Evolutionary conservation across 2,113 vertebrate genomes (phyloP).

Genomic region (Sinocyclocheilus anshuiensis): DNA sequence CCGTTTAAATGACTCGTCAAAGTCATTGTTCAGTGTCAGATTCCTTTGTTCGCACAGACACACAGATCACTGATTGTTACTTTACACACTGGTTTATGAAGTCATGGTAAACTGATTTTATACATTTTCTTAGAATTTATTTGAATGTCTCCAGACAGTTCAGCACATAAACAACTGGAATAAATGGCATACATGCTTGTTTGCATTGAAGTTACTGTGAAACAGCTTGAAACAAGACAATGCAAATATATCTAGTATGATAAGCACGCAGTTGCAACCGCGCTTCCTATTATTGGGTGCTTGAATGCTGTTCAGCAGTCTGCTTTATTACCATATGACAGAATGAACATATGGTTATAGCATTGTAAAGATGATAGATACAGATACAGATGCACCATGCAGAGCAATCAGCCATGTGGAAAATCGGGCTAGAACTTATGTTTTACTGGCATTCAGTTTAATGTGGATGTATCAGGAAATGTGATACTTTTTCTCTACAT

Average conservation of each 20-base stretch:
- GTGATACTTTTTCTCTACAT: slow-evolving; percentile 1
- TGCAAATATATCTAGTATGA: not conserved
- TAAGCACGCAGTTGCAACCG: not conserved
- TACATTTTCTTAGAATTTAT: not conserved
- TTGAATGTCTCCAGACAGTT: not conserved
- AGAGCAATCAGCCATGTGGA: slow-evolving; percentile 1
- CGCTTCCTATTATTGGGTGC: not conserved
- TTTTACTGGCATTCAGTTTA: not conserved
- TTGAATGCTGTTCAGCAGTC: slow-evolving; percentile 18
- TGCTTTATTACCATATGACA: slow-evolving; percentile 27
- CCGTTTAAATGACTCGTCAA: slow-evolving; percentile 39
- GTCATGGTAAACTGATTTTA: not conserved
- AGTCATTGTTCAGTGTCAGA: slow-evolving; percentile 16
- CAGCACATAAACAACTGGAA: not conserved
- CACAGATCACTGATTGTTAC: no score
- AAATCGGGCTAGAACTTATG: not conserved
- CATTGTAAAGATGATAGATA: slow-evolving; percentile 23
- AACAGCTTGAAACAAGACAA: not conserved
- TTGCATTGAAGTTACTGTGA: not conserved
- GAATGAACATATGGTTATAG: slow-evolving; percentile 1
- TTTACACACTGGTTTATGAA: not conserved
- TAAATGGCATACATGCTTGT: not conserved
- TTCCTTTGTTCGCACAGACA: not conserved
- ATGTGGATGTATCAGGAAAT: not conserved
- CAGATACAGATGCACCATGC: not conserved